Percentiles rank a stretch among this genome's conserved stretches.
These are phyloP conservation scores for Dyspetes luteomarginatus DNA, from an alignment of 2,888 invertebrate genomes.

Conservation along the genomic window DNA sequence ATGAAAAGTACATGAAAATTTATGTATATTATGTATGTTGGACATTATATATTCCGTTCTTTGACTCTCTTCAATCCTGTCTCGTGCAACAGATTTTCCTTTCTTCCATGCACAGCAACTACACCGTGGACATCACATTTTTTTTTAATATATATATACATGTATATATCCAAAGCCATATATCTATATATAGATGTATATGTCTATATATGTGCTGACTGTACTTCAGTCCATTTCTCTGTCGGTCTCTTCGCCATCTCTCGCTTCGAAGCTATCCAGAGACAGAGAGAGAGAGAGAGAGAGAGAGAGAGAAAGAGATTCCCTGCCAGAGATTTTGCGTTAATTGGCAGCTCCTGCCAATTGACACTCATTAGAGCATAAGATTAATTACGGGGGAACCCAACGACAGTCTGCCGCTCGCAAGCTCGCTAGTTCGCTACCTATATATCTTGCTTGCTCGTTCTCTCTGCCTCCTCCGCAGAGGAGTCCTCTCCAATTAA, in stretches of 20 bases:
- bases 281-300: no score
- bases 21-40: not conserved
- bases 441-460: constrained; percentile 72
- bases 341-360: constrained; percentile 80
- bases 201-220: not conserved
- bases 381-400: constrained; percentile 77
- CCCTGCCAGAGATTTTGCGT: constrained; percentile 72
- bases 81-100: constrained; percentile 33
- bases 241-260: constrained; percentile 61
- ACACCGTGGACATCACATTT: not conserved
- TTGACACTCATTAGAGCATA: constrained; percentile 80
- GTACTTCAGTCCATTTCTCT: constrained; percentile 24
- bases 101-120: constrained; percentile 30
- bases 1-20: not conserved
- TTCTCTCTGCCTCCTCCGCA: constrained; percentile 69
- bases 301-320: no score
- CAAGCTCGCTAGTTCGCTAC: constrained; percentile 69
- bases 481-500: constrained; percentile 78
- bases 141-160: no score
- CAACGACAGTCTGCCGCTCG: constrained; percentile 55
- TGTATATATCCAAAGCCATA: not conserved
- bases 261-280: constrained; percentile 60
- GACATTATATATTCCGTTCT: constrained; percentile 17
- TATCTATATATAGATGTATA: not conserved
- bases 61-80: constrained; percentile 2